Base-by-base conservation (phyloP, 2,888 invertebrate species). In the Ypsolopha sequella region DNA sequence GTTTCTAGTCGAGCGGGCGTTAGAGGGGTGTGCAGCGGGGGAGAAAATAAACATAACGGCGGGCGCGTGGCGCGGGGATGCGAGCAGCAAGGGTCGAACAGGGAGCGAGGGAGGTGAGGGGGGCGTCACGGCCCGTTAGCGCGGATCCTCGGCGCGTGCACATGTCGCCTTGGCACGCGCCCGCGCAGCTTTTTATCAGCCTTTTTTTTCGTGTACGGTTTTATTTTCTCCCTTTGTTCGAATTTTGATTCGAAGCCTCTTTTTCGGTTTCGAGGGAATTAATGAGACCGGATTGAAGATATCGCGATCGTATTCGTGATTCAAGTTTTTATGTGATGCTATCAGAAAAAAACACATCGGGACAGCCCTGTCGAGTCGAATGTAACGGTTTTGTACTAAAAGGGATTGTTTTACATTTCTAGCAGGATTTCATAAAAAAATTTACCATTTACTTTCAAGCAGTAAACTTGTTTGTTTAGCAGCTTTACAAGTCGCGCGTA, bases 151-250 rank as follows among this genome's bases (percentile, higher is more conserved):
- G 75, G 72, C 80, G 75, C 80, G 82, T 76, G 84, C 85, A 84
- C 85, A 84, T 84, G 85, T 81, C 81, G 82, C 80, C 63, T 56
- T 68, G 84, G 84, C 85, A 84, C 86, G 86, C 85, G 86, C 80
- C 74, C 72, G 69, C 70, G 68, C 72, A 59, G 60, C 76, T 81
- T 82, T 84, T 82, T 82, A 73, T 68, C 60, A 61, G 65, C 62
- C 69, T 74, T 49, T 50, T 48, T 76, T 80, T 80, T 78, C 70
- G 73, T 70, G 70, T 63, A 64, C 66, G 61, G 64, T 76, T 77
- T 79, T 80, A 65, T 77, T 77, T 74, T 73, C 70, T 75, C 66
- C 73, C 77, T 84, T 82, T 82, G 80, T 82, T 79, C 73, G 59
- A 78, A 73, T 67, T 75, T 73, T 61, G 61, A 70, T 70, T 71